Evolutionary conservation across 2,888 invertebrate species (phyloP), one percentile per base, ranked within the genome.

Genomic region (Branchellion lobata): DNA sequence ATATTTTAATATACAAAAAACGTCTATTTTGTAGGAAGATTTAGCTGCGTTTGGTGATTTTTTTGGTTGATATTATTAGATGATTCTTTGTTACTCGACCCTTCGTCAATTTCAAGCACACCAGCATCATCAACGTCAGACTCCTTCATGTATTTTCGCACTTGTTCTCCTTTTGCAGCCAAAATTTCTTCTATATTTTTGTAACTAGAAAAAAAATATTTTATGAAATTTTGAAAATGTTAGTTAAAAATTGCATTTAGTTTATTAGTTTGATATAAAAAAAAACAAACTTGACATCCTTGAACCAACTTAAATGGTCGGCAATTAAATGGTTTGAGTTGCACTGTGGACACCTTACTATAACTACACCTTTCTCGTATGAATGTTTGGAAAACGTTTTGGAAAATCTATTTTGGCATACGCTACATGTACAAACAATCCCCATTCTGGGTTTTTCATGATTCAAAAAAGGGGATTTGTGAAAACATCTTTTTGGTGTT

Each of bases 231-330:
- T 57, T 40, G 2, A 29, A 21, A 8, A 47, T 24, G 11, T 0
- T 11, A 36, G 36, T 1, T 8, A 40, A 40, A 8, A 40, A 40
- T 40, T 40, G 14, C 5, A 57, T n/a, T n/a, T n/a, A n/a, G n/a
- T n/a, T n/a, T 24, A 57, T 78, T 47, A 8, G 21, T 69, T 34
- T 51, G 21, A 5, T 36, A 24, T 51, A 1, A 61, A 73, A 40
- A 31, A 8, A 73, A 83, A 84, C 86, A 75, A 86, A 86, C 81
- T 89, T 84, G 85, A 93, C 89, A 85, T 94, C 93, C 0, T 91
- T 89, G 86, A 97, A 98, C 97, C 97, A 98, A 82, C 93, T 93
- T 0, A 98, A 89, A 88, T 98, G 96, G 86, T 98, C 97, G 0
- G 97, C 97, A 83, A 98, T 96, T 33, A 98, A 89, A 88, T 98